Percentiles rank a stretch among this genome's conserved stretches.
Evolutionary conservation across 2,888 invertebrate species (phyloP).

Genomic region (Acleris sparsana): DNA sequence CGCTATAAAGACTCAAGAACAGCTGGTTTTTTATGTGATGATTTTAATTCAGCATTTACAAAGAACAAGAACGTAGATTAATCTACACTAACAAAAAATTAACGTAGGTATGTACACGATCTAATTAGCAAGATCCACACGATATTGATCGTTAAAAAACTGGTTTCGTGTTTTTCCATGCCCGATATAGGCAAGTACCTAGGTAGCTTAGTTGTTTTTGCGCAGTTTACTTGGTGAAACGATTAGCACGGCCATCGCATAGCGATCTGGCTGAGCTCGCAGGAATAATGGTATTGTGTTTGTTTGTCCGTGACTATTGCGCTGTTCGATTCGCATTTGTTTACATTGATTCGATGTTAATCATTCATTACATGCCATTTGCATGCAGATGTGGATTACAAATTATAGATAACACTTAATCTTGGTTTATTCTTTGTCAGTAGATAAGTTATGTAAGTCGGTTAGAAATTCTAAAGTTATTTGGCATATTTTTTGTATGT

Average conservation of each 20-base stretch:
- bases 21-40: too few species aligned
- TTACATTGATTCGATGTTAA: conserved; percentile 5
- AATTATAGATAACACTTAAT: too few species aligned
- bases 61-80: too few species aligned
- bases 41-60: too few species aligned
- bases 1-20: too few species aligned
- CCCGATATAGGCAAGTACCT: not conserved
- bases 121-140: conserved; percentile 7
- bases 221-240: conserved; percentile 8
- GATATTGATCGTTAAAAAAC: conserved; percentile 16
- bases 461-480: too few species aligned
- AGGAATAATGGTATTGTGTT: conserved; percentile 39
- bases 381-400: conserved; percentile 4
- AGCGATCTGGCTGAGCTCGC: conserved; percentile 37
- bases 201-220: conserved; percentile 14
- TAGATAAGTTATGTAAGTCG: too few species aligned
- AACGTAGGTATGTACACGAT: not conserved
- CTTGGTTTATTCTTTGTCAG: too few species aligned
- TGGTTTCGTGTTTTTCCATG: conserved; percentile 21
- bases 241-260: conserved; percentile 35
- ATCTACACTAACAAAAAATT: not conserved
- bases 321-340: conserved; percentile 31
- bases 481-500: too few species aligned
- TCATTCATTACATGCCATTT: conserved; percentile 2
- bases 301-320: conserved; percentile 22